These are phyloP conservation scores for Lordiphosa clarofinis DNA, from an alignment of 1,140 invertebrate genomes.

Conservation along the genomic window DNA sequence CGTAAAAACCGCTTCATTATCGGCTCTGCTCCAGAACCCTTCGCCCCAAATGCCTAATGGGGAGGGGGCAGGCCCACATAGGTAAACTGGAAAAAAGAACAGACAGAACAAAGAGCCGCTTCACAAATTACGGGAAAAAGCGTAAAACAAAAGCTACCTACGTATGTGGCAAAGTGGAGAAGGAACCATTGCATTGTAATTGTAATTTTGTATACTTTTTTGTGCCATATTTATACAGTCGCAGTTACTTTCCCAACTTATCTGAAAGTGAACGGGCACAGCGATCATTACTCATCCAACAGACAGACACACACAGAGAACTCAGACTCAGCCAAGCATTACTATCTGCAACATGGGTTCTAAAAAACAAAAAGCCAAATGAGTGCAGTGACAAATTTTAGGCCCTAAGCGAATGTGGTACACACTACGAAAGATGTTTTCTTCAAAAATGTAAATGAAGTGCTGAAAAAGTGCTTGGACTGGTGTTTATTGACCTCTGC, in stretches of 20 bases:
- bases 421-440: conserved; percentile 34
- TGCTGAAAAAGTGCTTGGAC: too few relatives aligned
- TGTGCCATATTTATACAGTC: conserved; percentile 32
- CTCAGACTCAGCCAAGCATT: conserved; percentile 63
- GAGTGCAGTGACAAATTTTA: conserved; percentile 65
- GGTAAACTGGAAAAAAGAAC: not conserved
- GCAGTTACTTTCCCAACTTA: conserved; percentile 68
- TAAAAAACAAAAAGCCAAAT: conserved; percentile 69
- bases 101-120: conserved; percentile 41
- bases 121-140: conserved; percentile 28
- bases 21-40: conserved; percentile 11
- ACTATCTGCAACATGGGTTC: conserved; percentile 53
- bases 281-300: conserved; percentile 47
- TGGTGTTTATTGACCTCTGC: too few relatives aligned
- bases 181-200: conserved; percentile 57
- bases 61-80: conserved; percentile 23
- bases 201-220: conserved; percentile 56
- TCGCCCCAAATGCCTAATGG: not conserved
- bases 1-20: conserved; percentile 35
- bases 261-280: conserved; percentile 68
- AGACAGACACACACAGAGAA: conserved; percentile 11
- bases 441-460: too few relatives aligned
- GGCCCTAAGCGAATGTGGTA: conserved; percentile 28
- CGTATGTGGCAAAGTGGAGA: conserved; percentile 6
- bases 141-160: conserved; percentile 52